Base-by-base conservation (phyloP, 1,140 invertebrate species). In the Proctacanthus coquilletti region DNA sequence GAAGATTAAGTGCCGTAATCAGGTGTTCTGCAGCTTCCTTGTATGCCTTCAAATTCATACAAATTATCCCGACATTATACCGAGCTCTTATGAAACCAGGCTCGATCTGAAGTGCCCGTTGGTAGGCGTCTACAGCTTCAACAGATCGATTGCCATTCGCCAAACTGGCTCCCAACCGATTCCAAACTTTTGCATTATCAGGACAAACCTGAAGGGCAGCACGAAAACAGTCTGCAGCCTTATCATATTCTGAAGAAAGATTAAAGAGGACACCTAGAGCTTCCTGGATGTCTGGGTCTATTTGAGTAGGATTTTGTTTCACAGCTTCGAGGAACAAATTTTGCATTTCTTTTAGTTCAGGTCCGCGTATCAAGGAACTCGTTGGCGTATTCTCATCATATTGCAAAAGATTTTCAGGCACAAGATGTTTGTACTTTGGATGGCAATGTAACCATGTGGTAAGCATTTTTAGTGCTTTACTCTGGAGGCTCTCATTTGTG, bases 41-140 rank as follows among this genome's bases (percentile, higher is more conserved):
- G 52, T 96, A 83, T 18, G 86, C 85, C 48, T 80, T 79, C n/a
- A 98, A 70, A 66, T 97, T 95, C 55, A 97, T 86, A 57, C 94
- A 98, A 38, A 88, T 87, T 34, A 99, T 95, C 6, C 93, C 95
- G 36, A 99, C 78, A 67, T 99, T 98, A 53, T 95, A 98, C 45
- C 95, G 72, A 14, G 93, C 91, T 36, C 95, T 71, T 43, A 98
- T 94, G 59, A 94, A 98, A 11, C 94, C 93, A 3, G 95, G 95
- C 36, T 84, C 80, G 18, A 98, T 64, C 56, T 84, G 74, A 17
- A 99, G 64, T 31, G 95, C 93, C 51, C 77, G 74, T 51, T 89
- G 78, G 62, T 99, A 99, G 0, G 94, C 93, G 47, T 88, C 79
- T 14, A 98, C 84, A 13, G 95, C 93, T 69, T 98, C 89, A 53